phyloP scores from a whole-genome alignment of 2,797 vertebrate species.

The Notoglanidium macrostoma region DNA sequence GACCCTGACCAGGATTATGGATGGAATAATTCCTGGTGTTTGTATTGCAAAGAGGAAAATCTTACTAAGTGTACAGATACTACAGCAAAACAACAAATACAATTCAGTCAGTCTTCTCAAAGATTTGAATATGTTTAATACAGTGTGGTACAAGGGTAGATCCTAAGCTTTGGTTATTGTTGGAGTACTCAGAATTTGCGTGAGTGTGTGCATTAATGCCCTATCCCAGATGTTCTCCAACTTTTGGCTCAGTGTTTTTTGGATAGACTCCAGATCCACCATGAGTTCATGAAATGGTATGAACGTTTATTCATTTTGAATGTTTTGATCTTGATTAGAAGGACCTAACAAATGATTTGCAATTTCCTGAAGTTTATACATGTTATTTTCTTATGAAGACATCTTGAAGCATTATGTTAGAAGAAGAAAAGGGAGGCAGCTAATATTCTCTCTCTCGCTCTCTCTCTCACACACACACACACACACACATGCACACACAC shows the following conservation, averaged over 20 bases:
- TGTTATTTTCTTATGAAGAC: background rate
- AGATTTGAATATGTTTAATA: background rate
- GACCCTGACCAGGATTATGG: background rate
- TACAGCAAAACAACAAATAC: background rate
- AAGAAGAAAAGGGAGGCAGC: background rate
- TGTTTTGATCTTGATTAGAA: background rate
- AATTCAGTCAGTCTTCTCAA: background rate
- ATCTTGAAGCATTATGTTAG: background rate
- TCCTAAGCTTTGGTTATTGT: background rate
- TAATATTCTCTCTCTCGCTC: background rate
- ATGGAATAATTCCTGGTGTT: background rate
- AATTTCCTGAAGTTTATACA: background rate
- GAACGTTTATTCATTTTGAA: background rate
- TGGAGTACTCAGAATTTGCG: background rate
- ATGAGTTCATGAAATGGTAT: background rate
- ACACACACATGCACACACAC: background rate
- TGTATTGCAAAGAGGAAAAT: background rate
- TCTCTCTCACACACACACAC: background rate
- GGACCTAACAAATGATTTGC: background rate
- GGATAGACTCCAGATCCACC: background rate
- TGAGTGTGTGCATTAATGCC: background rate
- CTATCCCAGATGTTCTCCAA: background rate
- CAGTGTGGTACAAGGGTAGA: background rate
- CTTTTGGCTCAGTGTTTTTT: background rate
- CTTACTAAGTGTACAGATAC: background rate